phyloP scores from a whole-genome alignment of 2,888 invertebrate species.

The Lissocephala sabroskyi region DNA sequence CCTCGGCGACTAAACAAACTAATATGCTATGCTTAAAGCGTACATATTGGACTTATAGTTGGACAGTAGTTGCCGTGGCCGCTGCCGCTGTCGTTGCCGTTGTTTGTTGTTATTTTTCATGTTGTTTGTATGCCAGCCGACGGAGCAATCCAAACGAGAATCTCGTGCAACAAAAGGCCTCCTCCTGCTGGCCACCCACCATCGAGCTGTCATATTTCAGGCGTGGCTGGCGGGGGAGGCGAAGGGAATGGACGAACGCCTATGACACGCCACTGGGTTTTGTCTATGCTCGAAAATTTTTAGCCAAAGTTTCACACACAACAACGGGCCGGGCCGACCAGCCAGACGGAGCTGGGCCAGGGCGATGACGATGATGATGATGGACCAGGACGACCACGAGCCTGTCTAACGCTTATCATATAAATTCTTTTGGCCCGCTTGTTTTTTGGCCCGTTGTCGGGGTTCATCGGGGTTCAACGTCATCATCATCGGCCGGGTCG shows the following conservation, averaged over 20 bases:
- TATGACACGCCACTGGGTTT: background rate
- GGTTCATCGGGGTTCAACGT: background rate
- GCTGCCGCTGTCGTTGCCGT: slow-evolving; percentile 46
- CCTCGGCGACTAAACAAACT: slow-evolving; percentile 46
- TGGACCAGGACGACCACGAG: slow-evolving; percentile 10
- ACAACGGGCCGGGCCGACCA: slow-evolving; percentile 13
- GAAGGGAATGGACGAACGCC: slow-evolving; percentile 26
- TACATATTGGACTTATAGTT: slow-evolving; percentile 62
- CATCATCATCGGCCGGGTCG: too few relatives aligned
- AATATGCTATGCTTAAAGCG: slow-evolving; percentile 66
- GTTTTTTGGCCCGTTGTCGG: slow-evolving; percentile 18
- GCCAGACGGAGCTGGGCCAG: too few relatives aligned
- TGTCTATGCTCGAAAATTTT: background rate
- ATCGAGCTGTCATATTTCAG: slow-evolving; percentile 55
- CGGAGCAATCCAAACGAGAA: slow-evolving; percentile 4
- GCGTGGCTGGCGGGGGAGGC: too few relatives aligned
- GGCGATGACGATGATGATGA: background rate
- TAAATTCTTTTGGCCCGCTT: slow-evolving; percentile 45
- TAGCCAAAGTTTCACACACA: slow-evolving; percentile 24
- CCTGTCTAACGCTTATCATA: slow-evolving; percentile 55
- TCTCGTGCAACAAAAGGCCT: slow-evolving; percentile 48
- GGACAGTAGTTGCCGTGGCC: too few relatives aligned
- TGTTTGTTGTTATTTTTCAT: slow-evolving; percentile 36
- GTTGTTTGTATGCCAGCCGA: slow-evolving; percentile 30
- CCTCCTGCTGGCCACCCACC: slow-evolving; percentile 26